Conservation (phyloP, 2,113 vertebrate species). For the Tringa solitaria region DNA sequence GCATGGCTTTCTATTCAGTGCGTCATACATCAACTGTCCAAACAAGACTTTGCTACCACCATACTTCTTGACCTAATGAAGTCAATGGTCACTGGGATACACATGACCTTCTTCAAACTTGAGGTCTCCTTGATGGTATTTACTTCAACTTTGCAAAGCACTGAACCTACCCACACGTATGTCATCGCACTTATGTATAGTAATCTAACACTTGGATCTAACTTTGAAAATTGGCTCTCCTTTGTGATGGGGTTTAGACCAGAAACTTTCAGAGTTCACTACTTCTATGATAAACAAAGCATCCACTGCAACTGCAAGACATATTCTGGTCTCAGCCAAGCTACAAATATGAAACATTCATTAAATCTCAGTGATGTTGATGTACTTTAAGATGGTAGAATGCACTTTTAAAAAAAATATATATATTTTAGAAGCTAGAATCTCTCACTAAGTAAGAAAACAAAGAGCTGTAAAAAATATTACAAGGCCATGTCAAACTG, state of each 20-base stretch:
- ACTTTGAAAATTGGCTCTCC: not conserved
- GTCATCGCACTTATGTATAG: not conserved
- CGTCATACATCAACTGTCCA: not conserved
- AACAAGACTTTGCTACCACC: not conserved
- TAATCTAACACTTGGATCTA: not conserved
- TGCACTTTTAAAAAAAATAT: no score
- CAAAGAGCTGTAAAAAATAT: no score
- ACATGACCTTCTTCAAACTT: not conserved
- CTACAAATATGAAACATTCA: not conserved
- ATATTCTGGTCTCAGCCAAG: not conserved
- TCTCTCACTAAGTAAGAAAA: no score
- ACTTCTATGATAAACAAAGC: not conserved
- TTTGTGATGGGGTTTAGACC: not conserved
- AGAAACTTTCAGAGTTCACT: not conserved
- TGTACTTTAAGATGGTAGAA: no score
- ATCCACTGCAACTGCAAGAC: not conserved
- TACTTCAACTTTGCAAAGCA: not conserved
- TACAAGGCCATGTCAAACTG: no score
- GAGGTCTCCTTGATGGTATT: not conserved
- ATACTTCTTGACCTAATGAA: not conserved
- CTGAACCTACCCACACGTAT: not conserved
- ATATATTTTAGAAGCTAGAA: no score
- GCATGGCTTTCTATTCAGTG: not conserved
- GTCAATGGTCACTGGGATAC: not conserved
- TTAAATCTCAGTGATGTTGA: not conserved